Evolutionary conservation across 2,113 vertebrate genomes (phyloP).

Genomic region (Gymnarchus niloticus): DNA sequence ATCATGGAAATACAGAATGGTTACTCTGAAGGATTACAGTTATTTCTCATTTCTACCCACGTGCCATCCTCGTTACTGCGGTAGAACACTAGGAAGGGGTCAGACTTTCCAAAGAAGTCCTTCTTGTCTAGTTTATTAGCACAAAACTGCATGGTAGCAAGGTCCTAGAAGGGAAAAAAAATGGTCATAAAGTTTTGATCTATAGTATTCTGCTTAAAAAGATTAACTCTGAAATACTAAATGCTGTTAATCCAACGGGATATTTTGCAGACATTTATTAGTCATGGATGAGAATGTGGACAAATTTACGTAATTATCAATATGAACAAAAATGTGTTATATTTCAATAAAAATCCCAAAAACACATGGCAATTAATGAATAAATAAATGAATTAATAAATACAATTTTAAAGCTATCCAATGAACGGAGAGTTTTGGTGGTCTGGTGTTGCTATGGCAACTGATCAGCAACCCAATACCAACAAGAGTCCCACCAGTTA

Average conservation of each 20-base stretch:
- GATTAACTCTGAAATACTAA: not conserved
- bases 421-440: not conserved
- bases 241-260: not conserved
- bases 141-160: conserved; percentile 85
- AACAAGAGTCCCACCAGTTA: not conserved
- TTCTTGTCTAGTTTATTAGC: conserved; percentile 91
- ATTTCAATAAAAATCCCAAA: not conserved
- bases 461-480: not conserved
- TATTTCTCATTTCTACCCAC: conserved; percentile 56
- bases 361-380: not conserved
- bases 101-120: conserved; percentile 87
- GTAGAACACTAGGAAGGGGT: conserved; percentile 89
- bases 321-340: not conserved
- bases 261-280: not conserved
- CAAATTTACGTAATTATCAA: not conserved
- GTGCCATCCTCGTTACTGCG: conserved; percentile 89
- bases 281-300: not conserved
- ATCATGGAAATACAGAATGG: not conserved
- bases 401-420: not conserved
- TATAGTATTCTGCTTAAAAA: not conserved
- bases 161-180: conserved; percentile 62
- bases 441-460: not conserved
- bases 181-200: conserved; percentile 3
- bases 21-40: not conserved
- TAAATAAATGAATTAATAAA: not conserved